Evolutionary conservation across 2,888 invertebrate species (phyloP), one percentile per base, ranked within the genome.

Genomic region (Synergus itoensis): DNA sequence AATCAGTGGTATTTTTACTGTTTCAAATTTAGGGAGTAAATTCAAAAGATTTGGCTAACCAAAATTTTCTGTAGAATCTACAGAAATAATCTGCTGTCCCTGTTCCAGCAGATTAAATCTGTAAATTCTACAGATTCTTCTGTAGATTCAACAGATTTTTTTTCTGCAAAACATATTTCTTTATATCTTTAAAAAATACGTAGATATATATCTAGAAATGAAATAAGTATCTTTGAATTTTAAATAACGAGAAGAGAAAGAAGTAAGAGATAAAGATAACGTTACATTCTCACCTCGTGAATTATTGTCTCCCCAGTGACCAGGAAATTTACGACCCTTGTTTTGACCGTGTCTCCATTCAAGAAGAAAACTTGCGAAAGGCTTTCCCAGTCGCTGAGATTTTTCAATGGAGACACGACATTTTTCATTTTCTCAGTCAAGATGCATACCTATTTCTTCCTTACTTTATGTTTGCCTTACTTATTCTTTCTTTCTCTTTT

Each of bases 241-340:
- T n/a, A 48, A n/a, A 11, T 40, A 36, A 16, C 14, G 12, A 60
- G 18, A 48, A 5, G 69, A 48, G 14, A 28, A 14, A 16, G 9
- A 69, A 48, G 48, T 48, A 45, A 69, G 28, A 48, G 36, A 36
- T 28, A 67, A 18, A 81, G 83, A 84, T 83, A 85, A 83, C 79
- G 82, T 79, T 78, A 82, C 83, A 82, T 85, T 87, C 83, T 83
- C 86, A 84, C 83, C 85, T 84, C 83, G 84, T 87, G 88, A 87
- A 86, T 85, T 84, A 87, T 83, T 79, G 80, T 76, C 48, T 80
- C 83, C 82, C 82, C 65, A 80, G 84, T 69, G 76, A 60, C 57
- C 65, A 41, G 79, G 79, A 84, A 88, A 89, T 89, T 88, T 89
- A 88, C 84, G 89, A 87, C 84, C 78, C 85, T 88, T 87, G 87